Evolutionary conservation across 2,888 invertebrate species (phyloP), one percentile per base, ranked within the genome.

Genomic region (Emmelina monodactyla): DNA sequence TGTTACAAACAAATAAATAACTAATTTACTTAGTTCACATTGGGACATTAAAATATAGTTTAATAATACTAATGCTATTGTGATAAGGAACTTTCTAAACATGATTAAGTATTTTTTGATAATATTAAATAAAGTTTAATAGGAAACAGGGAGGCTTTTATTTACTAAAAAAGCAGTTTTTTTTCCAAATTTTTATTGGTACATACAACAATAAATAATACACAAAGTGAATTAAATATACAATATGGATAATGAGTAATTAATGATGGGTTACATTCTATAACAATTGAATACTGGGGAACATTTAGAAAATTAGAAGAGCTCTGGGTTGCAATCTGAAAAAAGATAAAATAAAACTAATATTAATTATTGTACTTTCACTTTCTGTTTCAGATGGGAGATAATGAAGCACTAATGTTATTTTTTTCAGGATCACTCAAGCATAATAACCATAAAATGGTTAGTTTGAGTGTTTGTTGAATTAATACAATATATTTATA

Each of bases 381-480:
- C 64, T 72, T 72, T 79, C 67, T 79, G 79, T 79, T 79, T 53
- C 79, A 79, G 79, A 52, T 73, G 72, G 60, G 53, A 71, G 40
- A 46, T 42, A n/a, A 49, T 46, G 71, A 76, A 79, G 73, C 70
- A 63, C 62, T 78, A 78, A 76, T 66, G 33, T 46, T 46, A 43
- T 43, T 44, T 54, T 65, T 75, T 75, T 59, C 73, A 73, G 76
- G 58, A 16, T 53, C 63, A 51, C 69, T 72, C 71, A 71, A 63
- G 68, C 64, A 43, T 41, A 41, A 44, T 46, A 54, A 51, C 51
- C 43, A 16, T 34, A 39, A 34, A 19, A 55, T 55, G 60, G 50
- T 44, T 39, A 42, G 70, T 79, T 72, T 78, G 72, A 56, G 75
- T 75, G 70, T 76, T 69, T 76, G 59, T 35, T 50, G 46, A 50